Conservation (phyloP, 2,113 vertebrate species). For the Monarcha castaneiventris region DNA sequence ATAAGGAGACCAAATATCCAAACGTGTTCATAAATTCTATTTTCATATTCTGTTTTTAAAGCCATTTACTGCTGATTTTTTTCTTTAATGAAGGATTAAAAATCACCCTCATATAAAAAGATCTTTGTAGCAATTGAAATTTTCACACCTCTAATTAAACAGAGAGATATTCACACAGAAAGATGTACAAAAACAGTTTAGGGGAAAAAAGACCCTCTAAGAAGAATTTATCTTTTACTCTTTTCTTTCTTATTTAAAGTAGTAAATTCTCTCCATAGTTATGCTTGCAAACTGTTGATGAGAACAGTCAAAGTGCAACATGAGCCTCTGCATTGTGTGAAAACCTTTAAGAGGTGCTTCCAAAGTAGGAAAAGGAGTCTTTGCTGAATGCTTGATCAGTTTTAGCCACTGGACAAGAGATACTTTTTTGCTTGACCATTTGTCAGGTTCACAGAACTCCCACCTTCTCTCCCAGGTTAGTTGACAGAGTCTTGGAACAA, state of each 20-base stretch:
- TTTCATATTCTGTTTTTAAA: background rate
- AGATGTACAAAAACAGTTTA: background rate
- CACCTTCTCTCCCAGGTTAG: background rate
- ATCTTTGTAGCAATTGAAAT: background rate
- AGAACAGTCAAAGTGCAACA: background rate
- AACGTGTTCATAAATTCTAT: background rate
- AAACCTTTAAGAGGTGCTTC: background rate
- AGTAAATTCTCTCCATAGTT: background rate
- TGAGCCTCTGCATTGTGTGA: background rate
- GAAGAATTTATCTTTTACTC: background rate
- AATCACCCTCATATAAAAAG: background rate
- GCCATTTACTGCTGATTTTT: background rate
- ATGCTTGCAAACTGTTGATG: background rate
- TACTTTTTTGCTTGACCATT: background rate
- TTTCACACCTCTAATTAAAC: slow-evolving; percentile 12
- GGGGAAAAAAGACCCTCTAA: background rate
- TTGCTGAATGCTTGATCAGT: background rate
- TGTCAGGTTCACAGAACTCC: background rate
- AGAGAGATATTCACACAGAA: background rate
- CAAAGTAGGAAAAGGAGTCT: background rate
- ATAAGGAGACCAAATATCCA: background rate
- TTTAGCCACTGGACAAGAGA: background rate
- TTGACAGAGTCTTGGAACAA: background rate
- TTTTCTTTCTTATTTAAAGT: background rate
- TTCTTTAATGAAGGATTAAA: background rate